Evolutionary conservation across 2,888 invertebrate genomes (phyloP), one percentile per base, ranked within the genome.

Genomic region (Gastracanthus pulcherrimus): DNA sequence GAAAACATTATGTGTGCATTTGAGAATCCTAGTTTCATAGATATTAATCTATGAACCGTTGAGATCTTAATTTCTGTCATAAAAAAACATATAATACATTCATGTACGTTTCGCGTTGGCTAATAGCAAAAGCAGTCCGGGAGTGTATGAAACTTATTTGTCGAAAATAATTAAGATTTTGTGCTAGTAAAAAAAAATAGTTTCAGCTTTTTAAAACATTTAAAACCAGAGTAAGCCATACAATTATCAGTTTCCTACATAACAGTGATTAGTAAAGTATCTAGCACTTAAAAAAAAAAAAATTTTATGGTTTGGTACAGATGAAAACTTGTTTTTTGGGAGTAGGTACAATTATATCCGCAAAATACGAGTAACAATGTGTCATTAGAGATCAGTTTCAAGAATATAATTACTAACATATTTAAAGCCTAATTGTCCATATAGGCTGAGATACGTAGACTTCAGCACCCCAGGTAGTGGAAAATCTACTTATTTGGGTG

Each of bases 261-360:
- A 51, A 51, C 69, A 69, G 51, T 69, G 51, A 69, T 69, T 31
- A 29, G 51, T 26, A 6, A 16, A 41, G 38, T 41, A 62, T 62
- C 19, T n/a, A 16, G 19, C 2, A 38, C 6, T 34, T 26, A n/a
- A n/a, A n/a, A n/a, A n/a, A n/a, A n/a, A n/a, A n/a, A 26, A n/a
- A 71, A 69, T n/a, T 29, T 31, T 31, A 60, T 13, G 29, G 26
- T 55, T 55, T 19, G 55, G 23, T 55, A 26, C 11, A 7, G 23
- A 55, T 55, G 23, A 55, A 55, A 19, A n/a, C n/a, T n/a, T n/a
- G n/a, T n/a, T n/a, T n/a, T n/a, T n/a, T n/a, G n/a, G n/a, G n/a
- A n/a, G n/a, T n/a, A n/a, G n/a, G n/a, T n/a, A n/a, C n/a, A n/a
- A n/a, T n/a, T n/a, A n/a, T n/a, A n/a, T n/a, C n/a, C n/a, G n/a